Percentiles rank a stretch among this genome's conserved stretches.
Conservation (phyloP, 2,113 vertebrate species). For the Paracanthobrama guichenoti region DNA sequence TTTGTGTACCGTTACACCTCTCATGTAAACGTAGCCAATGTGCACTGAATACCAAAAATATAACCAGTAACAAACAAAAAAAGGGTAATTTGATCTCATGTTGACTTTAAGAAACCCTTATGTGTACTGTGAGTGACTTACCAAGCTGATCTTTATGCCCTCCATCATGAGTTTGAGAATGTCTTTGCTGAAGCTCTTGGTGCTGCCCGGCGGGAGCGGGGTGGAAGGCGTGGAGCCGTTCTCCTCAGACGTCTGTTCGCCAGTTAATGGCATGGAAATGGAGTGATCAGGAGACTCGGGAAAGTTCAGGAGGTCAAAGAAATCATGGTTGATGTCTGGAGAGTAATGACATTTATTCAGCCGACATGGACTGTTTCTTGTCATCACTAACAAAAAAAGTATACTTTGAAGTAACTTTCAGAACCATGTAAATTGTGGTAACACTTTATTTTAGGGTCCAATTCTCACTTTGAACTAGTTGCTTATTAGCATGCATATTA, state of each 20-base stretch:
- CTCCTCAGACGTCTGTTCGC: constrained; percentile 77
- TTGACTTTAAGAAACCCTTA: neutral
- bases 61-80: constrained; percentile 5
- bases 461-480: no score
- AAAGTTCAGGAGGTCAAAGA: constrained; percentile 85
- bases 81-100: neutral
- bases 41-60: neutral
- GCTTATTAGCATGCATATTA: no score
- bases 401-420: neutral
- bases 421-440: neutral
- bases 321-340: constrained; percentile 84
- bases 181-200: constrained; percentile 89
- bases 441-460: no score
- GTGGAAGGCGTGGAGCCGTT: constrained; percentile 72
- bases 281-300: constrained; percentile 80
- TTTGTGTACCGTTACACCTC: no score
- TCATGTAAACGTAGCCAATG: neutral
- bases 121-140: constrained; percentile 66
- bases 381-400: neutral
- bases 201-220: constrained; percentile 73
- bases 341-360: constrained; percentile 22
- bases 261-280: constrained; percentile 69
- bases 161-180: constrained; percentile 88
- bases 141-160: constrained; percentile 85
- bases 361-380: neutral